Evolutionary conservation across 2,113 vertebrate species (phyloP).

Genomic region (Centropus bengalensis): DNA sequence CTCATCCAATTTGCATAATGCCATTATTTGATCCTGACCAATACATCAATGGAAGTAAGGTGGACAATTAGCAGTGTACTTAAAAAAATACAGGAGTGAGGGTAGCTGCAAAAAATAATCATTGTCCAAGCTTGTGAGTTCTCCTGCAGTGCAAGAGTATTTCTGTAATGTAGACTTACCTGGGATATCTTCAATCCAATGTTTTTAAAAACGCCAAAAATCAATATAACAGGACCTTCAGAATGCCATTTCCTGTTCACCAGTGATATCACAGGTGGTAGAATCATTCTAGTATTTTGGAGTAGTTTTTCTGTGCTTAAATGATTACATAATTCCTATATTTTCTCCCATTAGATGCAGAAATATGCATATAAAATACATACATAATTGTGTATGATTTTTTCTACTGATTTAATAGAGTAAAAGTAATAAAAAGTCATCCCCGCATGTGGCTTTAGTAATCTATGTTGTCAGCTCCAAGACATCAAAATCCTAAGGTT

Average conservation of each 20-base stretch:
- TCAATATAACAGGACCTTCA: not conserved
- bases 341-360: not conserved
- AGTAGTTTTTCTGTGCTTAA: not conserved
- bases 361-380: not conserved
- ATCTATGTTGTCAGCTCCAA: not conserved
- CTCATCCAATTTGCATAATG: not conserved
- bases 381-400: not conserved
- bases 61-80: not conserved
- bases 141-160: not conserved
- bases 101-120: not conserved
- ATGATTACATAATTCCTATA: not conserved
- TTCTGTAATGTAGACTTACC: not conserved
- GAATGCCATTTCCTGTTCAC: not conserved
- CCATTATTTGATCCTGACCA: not conserved
- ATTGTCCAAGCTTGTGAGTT: not conserved
- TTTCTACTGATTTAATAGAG: not conserved
- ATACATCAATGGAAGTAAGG: not conserved
- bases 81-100: not conserved
- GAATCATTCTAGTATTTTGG: not conserved
- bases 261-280: not conserved
- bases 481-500: not conserved
- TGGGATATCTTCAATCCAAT: not conserved
- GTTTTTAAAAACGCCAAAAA: not conserved
- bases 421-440: not conserved
- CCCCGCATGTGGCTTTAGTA: not conserved